Evolutionary conservation across 2,888 invertebrate genomes (phyloP).

Genomic region (Xestoiulus laeticollis): DNA sequence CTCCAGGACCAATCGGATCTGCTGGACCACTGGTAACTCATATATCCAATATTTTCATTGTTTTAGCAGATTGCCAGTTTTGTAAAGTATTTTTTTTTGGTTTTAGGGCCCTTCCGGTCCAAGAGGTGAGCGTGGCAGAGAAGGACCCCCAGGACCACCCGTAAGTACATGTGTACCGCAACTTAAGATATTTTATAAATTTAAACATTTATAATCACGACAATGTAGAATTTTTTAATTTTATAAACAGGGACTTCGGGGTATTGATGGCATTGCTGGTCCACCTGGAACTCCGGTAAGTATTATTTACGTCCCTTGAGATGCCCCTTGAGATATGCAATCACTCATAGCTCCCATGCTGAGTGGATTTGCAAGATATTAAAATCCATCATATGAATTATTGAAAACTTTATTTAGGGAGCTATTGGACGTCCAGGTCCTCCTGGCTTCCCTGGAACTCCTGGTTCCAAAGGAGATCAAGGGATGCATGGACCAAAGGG

Average conservation of each 20-base stretch:
- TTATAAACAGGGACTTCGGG: conserved; percentile 71
- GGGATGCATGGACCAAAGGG: conserved; percentile 80
- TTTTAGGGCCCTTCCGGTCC: conserved; percentile 79
- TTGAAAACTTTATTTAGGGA: conserved; percentile 68
- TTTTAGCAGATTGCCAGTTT: background rate
- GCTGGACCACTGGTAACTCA: conserved; percentile 72
- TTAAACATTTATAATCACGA: background rate
- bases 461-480: conserved; percentile 83
- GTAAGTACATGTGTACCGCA: conserved; percentile 56
- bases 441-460: conserved; percentile 84
- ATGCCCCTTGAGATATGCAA: background rate
- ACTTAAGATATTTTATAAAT: conserved; percentile 38
- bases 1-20: conserved; percentile 74
- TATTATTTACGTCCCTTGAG: conserved; percentile 56
- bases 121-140: conserved; percentile 84
- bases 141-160: conserved; percentile 79
- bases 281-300: conserved; percentile 78
- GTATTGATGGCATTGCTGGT: conserved; percentile 81
- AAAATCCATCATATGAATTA: conserved; percentile 11
- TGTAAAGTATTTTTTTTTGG: background rate
- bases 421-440: conserved; percentile 82
- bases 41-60: conserved; percentile 1
- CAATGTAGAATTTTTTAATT: background rate
- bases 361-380: background rate
- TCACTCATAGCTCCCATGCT: background rate